A percentile compares a stretch with the other conserved stretches of the same genome.
These are phyloP conservation scores for Scomberomorus guttatus DNA, from an alignment of 2,797 vertebrate genomes.

Conservation along the genomic window DNA sequence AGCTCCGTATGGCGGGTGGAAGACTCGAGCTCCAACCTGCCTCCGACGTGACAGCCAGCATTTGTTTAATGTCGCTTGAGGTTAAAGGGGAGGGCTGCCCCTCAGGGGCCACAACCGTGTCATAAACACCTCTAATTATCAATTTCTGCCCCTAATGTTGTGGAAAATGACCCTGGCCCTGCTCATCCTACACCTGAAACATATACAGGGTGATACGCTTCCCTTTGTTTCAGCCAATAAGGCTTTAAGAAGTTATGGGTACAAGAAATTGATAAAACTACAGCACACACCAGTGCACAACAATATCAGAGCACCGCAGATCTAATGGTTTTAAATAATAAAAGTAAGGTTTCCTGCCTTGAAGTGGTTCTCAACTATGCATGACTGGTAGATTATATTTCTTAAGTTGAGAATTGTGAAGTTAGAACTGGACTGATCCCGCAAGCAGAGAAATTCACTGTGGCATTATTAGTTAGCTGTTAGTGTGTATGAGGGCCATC, in stretches of 20 bases:
- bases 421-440: slow-evolving; percentile 54
- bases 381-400: slow-evolving; percentile 56
- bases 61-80: slow-evolving; percentile 89
- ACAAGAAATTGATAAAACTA: slow-evolving; percentile 23
- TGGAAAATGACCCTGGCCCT: slow-evolving; percentile 82
- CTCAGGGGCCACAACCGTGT: slow-evolving; percentile 70
- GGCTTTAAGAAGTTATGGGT: slow-evolving; percentile 22
- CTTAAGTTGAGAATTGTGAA: slow-evolving; percentile 64
- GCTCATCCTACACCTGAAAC: slow-evolving; percentile 77
- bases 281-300: slow-evolving; percentile 40
- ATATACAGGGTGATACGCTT: slow-evolving; percentile 18
- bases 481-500: slow-evolving; percentile 71
- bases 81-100: slow-evolving; percentile 86
- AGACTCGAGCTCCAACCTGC: slow-evolving; percentile 78
- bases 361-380: slow-evolving; percentile 53
- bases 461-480: slow-evolving; percentile 74
- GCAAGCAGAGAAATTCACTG: slow-evolving; percentile 47
- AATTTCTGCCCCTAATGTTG: slow-evolving; percentile 85
- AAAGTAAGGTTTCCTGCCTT: slow-evolving; percentile 23
- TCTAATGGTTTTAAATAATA: slow-evolving; percentile 35
- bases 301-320: slow-evolving; percentile 35
- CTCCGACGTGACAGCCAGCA: slow-evolving; percentile 84
- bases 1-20: slow-evolving; percentile 82
- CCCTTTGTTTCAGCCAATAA: slow-evolving; percentile 48
- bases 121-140: slow-evolving; percentile 88